Evolutionary conservation across 2,888 invertebrate species (phyloP), one percentile per base, ranked within the genome.

Genomic region (Notodonta dromedarius): DNA sequence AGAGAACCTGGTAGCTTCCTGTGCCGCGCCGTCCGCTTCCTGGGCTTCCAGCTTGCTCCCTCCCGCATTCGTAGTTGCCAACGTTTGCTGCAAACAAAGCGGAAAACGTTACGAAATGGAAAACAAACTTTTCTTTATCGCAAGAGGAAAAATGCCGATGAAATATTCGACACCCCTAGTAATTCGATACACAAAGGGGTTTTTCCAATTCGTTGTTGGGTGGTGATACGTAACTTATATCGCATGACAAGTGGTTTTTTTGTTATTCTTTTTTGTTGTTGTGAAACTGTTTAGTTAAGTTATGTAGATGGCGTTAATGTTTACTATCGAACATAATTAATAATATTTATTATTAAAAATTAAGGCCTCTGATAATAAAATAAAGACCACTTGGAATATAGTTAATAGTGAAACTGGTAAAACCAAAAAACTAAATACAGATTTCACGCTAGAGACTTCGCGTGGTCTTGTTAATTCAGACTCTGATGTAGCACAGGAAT

Each of bases 1-100:
- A 51, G 65, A 73, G 69, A 70, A 92, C 92, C 91, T 92, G 93
- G 80, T 81, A 87, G 78, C 78, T 90, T 85, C 87, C 88, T 71
- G 88, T 71, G 62, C 73, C 75, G 61, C 79, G 84, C 35, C 79
- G 84, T 57, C 75, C 83, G 66, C 82, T 85, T 81, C 84, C 90
- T 73, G 92, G 91, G 68, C 90, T 92, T 58, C 79, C 77, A 59
- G 82, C 71, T 79, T 86, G 86, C 68, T 90, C 90, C 48, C 86
- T 81, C 64, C 91, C 90, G 68, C 88, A 83, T 62, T 91, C 93
- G 78, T 86, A 89, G 87, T 91, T 90, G 66, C 88, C 83, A 69
- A 87, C 88, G 81, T 88, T 90, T 51, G 90, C 93, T 93, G 89
- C 59, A 73, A 85, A 91, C 79, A 88, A 87, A 86, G 79, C 65